phyloP scores from a whole-genome alignment of 2,888 invertebrate species.

The Belgica antarctica region DNA sequence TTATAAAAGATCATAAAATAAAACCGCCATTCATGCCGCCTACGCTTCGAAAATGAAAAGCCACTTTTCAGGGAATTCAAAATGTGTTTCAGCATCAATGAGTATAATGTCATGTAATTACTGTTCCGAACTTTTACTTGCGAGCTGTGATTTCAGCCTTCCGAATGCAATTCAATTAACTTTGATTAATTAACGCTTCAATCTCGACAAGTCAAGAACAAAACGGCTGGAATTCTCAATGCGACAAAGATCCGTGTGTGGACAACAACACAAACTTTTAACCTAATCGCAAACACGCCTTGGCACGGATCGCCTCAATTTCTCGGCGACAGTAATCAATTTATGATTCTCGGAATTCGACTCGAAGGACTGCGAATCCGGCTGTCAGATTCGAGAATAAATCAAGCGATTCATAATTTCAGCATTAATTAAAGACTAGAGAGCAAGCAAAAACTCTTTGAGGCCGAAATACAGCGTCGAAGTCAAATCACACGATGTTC shows the following conservation, averaged over 20 bases:
- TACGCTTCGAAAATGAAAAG: not conserved
- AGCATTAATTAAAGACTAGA: not conserved
- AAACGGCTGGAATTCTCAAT: not conserved
- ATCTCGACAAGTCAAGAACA: not conserved
- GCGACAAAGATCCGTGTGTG: constrained; percentile 2
- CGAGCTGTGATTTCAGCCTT: not conserved
- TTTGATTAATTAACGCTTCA: constrained; percentile 27
- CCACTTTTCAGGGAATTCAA: not conserved
- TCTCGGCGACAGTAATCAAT: not conserved
- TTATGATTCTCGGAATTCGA: constrained; percentile 5
- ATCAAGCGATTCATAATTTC: not conserved
- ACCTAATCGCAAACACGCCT: not conserved
- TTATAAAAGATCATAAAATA: constrained; percentile 2
- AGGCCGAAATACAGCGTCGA: too few species aligned
- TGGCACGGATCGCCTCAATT: not conserved
- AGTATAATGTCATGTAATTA: constrained; percentile 18
- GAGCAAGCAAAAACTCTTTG: not conserved
- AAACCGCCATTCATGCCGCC: constrained; percentile 1
- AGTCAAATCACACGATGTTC: not conserved
- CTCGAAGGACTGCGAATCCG: not conserved
- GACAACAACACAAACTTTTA: not conserved
- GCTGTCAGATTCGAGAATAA: not conserved
- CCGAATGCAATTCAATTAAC: constrained; percentile 17
- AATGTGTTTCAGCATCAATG: not conserved
- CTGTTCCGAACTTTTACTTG: not conserved